Conservation (phyloP, 2,797 vertebrate species). For the Enteromius trimaculatus region DNA sequence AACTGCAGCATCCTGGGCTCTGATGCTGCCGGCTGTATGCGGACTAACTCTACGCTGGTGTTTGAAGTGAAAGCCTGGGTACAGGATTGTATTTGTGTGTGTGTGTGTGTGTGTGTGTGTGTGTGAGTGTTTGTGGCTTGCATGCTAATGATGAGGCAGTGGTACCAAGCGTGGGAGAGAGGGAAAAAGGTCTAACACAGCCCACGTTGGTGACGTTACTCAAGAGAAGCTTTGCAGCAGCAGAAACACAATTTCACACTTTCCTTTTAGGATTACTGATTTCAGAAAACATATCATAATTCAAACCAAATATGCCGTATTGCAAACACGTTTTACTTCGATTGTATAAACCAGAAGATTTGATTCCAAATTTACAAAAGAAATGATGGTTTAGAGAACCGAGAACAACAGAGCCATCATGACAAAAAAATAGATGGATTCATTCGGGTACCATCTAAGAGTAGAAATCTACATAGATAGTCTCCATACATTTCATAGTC, state of each 20-base stretch:
- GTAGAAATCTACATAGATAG: not conserved
- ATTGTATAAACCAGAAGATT: not conserved
- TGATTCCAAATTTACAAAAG: slow-evolving; percentile 6
- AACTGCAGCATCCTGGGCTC: slow-evolving; percentile 46
- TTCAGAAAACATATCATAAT: slow-evolving; percentile 49
- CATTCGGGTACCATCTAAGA: not conserved
- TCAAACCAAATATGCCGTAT: slow-evolving; percentile 50
- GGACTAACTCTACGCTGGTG: slow-evolving; percentile 41
- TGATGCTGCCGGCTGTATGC: slow-evolving; percentile 46
- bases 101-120: slow-evolving; percentile 64
- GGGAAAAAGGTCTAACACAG: slow-evolving; percentile 78
- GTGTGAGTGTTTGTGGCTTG: slow-evolving; percentile 68
- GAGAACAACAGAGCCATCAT: slow-evolving; percentile 9
- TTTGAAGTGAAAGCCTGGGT: slow-evolving; percentile 52
- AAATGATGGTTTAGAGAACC: not conserved
- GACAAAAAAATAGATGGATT: slow-evolving; percentile 33
- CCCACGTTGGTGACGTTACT: slow-evolving; percentile 73
- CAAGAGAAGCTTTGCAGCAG: slow-evolving; percentile 59
- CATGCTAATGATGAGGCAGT: slow-evolving; percentile 79
- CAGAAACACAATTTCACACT: slow-evolving; percentile 51
- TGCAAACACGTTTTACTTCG: slow-evolving; percentile 17
- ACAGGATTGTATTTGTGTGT: slow-evolving; percentile 29
- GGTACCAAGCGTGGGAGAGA: slow-evolving; percentile 79
- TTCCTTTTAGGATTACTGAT: slow-evolving; percentile 40
- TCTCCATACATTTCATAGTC: slow-evolving; percentile 16